Base-by-base conservation (phyloP, 2,797 vertebrate genomes). In the Pangasius sanitwongsei region DNA sequence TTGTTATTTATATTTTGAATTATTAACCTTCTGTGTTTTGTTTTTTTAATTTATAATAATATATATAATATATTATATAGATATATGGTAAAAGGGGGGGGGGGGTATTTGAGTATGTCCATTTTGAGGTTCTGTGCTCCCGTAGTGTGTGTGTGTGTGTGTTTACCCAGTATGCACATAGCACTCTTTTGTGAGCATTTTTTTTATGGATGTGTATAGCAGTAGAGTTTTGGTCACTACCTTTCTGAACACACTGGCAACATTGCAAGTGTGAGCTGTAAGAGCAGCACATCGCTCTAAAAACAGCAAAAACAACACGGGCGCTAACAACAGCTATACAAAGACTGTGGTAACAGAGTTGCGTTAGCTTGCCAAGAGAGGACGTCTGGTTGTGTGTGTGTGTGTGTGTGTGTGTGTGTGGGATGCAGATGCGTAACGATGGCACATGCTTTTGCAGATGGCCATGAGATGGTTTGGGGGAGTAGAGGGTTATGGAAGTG, bases 281-380 rank as follows among this genome's bases (percentile, higher is more conserved):
- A 59, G 34, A 81, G 82, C 65, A 55, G 86, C 55, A 86, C 50
- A 86, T 61, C 87, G 41, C 67, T 88, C 83, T 85, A 55, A 48
- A 72, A 75, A 74, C 72, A 86, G n/a, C 86, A 83, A 87, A 89
- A 89, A 86, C 81, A 86, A 61, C 87, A 86, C 41, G n/a, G 77
- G 69, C n/a, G 70, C 85, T 78, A 86, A 87, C 85, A 88, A 61
- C 82, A 87, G 61, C 82, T 84, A 69, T 81, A 92, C 87, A 90
- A 86, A 72, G 78, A 89, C 70, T 86, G 89, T 77, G 78, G 80
- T 88, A 81, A 67, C 57, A 48, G 89, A 63, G 67, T 87, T 67
- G 77, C 61, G 53, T 78, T 83, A 74, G 81, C 41, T 15, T 89
- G 87, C 89, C 86, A 87, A 83, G 50, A 74, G 53, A 85, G 37